A percentile compares a stretch with the other conserved stretches of the same genome.
Evolutionary conservation across 2,797 vertebrate genomes (phyloP).

Genomic region (Syndactyla subalaris): DNA sequence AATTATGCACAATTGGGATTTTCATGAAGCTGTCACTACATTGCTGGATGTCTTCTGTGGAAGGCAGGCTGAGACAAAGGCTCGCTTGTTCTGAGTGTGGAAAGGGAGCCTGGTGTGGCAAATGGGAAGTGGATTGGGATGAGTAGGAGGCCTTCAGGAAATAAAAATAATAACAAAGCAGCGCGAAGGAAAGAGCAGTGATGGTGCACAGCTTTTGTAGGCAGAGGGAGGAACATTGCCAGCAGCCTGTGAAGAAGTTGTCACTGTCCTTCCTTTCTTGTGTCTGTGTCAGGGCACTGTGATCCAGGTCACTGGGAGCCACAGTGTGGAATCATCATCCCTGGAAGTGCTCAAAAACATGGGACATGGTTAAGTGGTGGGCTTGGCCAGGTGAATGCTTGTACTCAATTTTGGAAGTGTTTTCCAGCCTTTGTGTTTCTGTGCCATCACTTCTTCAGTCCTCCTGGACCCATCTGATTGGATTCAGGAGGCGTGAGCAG

Average conservation of each 20-base stretch:
- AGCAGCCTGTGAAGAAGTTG: not conserved
- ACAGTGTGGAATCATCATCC: not conserved
- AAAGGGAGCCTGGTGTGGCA: not conserved
- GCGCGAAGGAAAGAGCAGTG: not conserved
- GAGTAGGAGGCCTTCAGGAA: slow-evolving; percentile 12
- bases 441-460: accelerated
- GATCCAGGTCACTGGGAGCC: not conserved
- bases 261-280: not conserved
- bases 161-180: slow-evolving; percentile 14
- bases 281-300: not conserved
- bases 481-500: not conserved
- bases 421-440: not conserved
- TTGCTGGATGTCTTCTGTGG: not conserved
- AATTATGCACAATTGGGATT: not conserved
- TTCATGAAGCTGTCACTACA: not conserved
- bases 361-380: too few relatives aligned
- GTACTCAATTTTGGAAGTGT: not conserved
- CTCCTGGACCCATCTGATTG: not conserved
- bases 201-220: not conserved
- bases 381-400: not conserved
- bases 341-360: not conserved
- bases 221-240: not conserved
- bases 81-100: not conserved
- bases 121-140: not conserved
- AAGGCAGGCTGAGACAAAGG: not conserved